Percentiles rank a stretch among this genome's conserved stretches.
phyloP scores from a whole-genome alignment of 2,797 vertebrate species.

The Amblyopsis hoosieri region DNA sequence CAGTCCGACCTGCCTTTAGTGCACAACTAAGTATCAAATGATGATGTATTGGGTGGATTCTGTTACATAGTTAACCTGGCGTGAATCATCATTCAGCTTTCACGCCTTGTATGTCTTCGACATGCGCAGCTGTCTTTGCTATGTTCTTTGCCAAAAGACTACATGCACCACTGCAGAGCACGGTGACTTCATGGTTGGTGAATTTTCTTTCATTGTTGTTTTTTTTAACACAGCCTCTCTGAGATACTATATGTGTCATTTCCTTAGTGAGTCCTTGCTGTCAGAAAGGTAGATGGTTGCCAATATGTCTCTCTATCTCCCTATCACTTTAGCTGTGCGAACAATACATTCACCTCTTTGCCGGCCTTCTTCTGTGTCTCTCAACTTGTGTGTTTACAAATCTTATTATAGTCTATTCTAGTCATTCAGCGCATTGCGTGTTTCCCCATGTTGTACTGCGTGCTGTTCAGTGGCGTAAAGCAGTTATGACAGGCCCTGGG shows the following conservation, averaged over 20 bases:
- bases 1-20: conserved; percentile 27
- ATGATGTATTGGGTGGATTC: conserved; percentile 42
- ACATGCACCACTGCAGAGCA: conserved; percentile 65
- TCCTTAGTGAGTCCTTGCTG: conserved; percentile 1
- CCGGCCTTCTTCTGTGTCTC: background rate
- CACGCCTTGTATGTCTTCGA: conserved; percentile 50
- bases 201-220: conserved; percentile 19
- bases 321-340: conserved; percentile 7
- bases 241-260: conserved; percentile 46
- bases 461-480: background rate
- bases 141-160: conserved; percentile 54
- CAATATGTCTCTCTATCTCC: conserved; percentile 10
- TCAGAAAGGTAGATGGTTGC: conserved; percentile 23
- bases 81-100: conserved; percentile 45
- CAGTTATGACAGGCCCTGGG: too few relatives aligned
- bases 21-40: conserved; percentile 30
- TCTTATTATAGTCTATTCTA: background rate
- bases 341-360: background rate
- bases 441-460: background rate
- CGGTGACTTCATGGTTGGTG: conserved; percentile 51
- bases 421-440: background rate
- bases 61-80: conserved; percentile 47
- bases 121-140: conserved; percentile 49
- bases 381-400: background rate
- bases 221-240: conserved; percentile 33